These are phyloP conservation scores for Vireo altiloquus DNA, from an alignment of 2,113 vertebrate genomes.

Conservation along the genomic window DNA sequence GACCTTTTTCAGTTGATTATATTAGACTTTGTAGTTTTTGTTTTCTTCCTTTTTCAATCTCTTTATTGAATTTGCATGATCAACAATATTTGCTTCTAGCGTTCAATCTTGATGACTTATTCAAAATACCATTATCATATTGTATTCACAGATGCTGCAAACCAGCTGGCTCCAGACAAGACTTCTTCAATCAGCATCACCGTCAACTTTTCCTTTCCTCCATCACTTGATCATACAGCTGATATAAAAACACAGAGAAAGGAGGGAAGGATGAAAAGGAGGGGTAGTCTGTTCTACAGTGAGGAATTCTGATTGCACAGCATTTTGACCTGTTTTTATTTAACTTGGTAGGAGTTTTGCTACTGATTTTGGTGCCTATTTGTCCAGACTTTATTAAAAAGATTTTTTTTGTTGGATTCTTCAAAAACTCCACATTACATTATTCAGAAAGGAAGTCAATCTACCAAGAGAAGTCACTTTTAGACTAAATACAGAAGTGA, in stretches of 20 bases:
- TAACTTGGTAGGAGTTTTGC: neutral
- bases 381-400: neutral
- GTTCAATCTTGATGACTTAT: neutral
- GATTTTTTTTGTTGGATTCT: neutral
- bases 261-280: neutral
- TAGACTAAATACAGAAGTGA: neutral
- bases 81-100: neutral
- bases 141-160: neutral
- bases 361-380: neutral
- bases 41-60: neutral
- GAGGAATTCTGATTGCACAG: neutral
- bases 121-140: neutral
- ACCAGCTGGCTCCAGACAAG: neutral
- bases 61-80: neutral
- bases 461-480: neutral
- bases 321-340: neutral
- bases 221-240: neutral
- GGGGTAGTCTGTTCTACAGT: neutral
- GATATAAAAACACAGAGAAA: neutral
- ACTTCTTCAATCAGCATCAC: neutral
- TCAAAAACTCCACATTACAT: neutral
- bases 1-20: neutral
- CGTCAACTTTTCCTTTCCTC: neutral
- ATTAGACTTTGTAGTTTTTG: neutral
- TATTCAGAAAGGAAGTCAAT: neutral